Conservation (phyloP, 2,113 vertebrate genomes). For the Dasyprocta punctata region DNA sequence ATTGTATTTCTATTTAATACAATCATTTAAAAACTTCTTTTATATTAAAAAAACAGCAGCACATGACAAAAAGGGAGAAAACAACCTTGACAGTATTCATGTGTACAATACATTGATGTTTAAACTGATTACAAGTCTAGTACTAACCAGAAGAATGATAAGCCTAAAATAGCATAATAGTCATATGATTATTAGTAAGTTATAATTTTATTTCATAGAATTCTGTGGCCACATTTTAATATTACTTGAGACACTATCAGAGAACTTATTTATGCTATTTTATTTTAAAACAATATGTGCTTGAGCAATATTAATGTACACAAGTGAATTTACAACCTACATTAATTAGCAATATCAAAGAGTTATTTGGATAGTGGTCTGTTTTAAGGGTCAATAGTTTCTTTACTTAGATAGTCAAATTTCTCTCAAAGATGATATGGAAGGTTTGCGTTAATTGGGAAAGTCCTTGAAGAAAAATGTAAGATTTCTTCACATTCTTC, state of each 20-base stretch:
- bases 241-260: not conserved
- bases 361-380: not conserved
- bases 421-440: not conserved
- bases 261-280: not conserved
- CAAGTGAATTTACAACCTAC: not conserved
- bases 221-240: not conserved
- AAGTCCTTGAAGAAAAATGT: not conserved
- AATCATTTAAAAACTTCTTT: not conserved
- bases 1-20: not conserved
- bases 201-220: not conserved
- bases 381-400: not conserved
- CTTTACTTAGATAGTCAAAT: not conserved
- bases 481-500: not conserved
- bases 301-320: not conserved
- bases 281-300: not conserved
- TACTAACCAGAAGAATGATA: not conserved
- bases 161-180: not conserved
- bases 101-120: not conserved
- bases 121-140: not conserved
- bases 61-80: not conserved
- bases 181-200: not conserved
- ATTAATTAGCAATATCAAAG: not conserved
- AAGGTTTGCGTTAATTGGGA: not conserved
- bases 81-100: not conserved
- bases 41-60: not conserved